These are phyloP conservation scores for Drosophila austrosaltans DNA, from an alignment of 2,888 invertebrate genomes.

Conservation along the genomic window DNA sequence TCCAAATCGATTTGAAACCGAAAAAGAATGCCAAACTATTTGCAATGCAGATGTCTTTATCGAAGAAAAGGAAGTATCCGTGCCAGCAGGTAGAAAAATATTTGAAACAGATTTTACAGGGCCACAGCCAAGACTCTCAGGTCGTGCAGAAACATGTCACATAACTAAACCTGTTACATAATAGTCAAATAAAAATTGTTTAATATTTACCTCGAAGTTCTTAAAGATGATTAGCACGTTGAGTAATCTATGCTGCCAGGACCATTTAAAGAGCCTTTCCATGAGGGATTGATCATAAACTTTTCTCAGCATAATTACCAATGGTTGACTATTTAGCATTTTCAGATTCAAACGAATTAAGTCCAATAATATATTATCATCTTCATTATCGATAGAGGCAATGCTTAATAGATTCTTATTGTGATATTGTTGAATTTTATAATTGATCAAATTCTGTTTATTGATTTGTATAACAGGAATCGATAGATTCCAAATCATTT, in stretches of 20 bases:
- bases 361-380: slow-evolving; percentile 14
- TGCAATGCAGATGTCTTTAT: slow-evolving; percentile 21
- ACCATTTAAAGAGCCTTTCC: slow-evolving; percentile 51
- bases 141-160: background rate
- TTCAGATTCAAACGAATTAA: slow-evolving; percentile 17
- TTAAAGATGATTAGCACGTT: slow-evolving; percentile 62
- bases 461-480: slow-evolving; percentile 37
- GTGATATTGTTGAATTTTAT: slow-evolving; percentile 16
- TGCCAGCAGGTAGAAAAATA: background rate
- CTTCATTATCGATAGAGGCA: slow-evolving; percentile 26
- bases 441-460: background rate
- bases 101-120: background rate
- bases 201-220: slow-evolving; percentile 59
- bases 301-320: slow-evolving; percentile 29
- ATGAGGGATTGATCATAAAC: background rate
- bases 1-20: slow-evolving; percentile 46
- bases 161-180: background rate
- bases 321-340: slow-evolving; percentile 31
- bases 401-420: slow-evolving; percentile 33
- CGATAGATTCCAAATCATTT: slow-evolving; percentile 21
- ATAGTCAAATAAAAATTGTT: background rate
- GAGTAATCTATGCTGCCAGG: slow-evolving; percentile 61
- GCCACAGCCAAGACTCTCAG: background rate
- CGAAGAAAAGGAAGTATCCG: background rate
- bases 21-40: slow-evolving; percentile 12